Conservation (phyloP, 2,888 invertebrate genomes). For the Euzophera pinguis region DNA sequence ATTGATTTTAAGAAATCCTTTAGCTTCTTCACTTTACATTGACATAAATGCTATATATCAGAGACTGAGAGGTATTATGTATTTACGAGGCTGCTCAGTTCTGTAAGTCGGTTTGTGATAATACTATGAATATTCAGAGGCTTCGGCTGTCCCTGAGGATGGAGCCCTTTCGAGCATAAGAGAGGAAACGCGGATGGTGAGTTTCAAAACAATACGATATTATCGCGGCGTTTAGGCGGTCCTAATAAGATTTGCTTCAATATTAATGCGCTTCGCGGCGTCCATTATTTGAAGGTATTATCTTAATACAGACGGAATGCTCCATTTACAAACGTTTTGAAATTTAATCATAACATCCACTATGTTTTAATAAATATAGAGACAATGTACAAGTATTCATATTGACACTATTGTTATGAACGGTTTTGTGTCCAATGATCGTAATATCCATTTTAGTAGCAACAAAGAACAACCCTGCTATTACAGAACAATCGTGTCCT, state of each 20-base stretch:
- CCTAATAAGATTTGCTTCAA: slow-evolving; percentile 79
- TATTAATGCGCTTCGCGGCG: slow-evolving; percentile 75
- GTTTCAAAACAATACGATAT: slow-evolving; percentile 78
- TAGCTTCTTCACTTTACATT: slow-evolving; percentile 16
- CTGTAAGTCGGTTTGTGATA: slow-evolving; percentile 70
- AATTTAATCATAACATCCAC: slow-evolving; percentile 19
- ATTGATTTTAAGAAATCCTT: background rate
- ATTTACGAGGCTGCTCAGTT: slow-evolving; percentile 63
- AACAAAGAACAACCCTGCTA: slow-evolving; percentile 65
- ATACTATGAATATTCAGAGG: slow-evolving; percentile 75
- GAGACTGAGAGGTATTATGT: slow-evolving; percentile 54
- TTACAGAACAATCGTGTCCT: slow-evolving; percentile 70
- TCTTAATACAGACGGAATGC: slow-evolving; percentile 56
- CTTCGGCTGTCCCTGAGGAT: slow-evolving; percentile 64
- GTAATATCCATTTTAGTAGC: slow-evolving; percentile 42
- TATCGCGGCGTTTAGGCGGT: slow-evolving; percentile 74
- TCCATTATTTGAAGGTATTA: slow-evolving; percentile 74
- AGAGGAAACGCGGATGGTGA: slow-evolving; percentile 72
- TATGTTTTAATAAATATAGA: slow-evolving; percentile 30
- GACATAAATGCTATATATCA: slow-evolving; percentile 46
- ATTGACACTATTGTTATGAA: slow-evolving; percentile 39
- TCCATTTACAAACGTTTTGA: slow-evolving; percentile 39
- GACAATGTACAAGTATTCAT: slow-evolving; percentile 31
- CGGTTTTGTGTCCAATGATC: slow-evolving; percentile 31
- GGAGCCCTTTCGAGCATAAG: slow-evolving; percentile 73